phyloP scores from a whole-genome alignment of 64 coral and sea anemone species.

The Porites lutea region DNA sequence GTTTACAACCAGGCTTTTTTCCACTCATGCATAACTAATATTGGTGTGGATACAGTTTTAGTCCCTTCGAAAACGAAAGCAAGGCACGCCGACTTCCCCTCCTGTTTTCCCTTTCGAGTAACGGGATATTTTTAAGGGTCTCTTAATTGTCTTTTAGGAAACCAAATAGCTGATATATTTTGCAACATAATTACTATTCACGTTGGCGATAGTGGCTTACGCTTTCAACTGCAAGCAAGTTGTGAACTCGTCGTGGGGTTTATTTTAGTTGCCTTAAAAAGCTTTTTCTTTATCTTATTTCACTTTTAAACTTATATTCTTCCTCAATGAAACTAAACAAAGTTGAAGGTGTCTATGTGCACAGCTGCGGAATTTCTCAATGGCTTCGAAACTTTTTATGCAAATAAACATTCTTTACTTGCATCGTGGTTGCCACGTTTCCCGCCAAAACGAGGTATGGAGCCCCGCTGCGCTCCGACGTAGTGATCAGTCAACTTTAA shows the following conservation, averaged over 20 bases:
- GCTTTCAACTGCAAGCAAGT: not conserved
- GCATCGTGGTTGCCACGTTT: constrained; percentile 31
- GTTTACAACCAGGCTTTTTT: not conserved
- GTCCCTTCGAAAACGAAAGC: not conserved
- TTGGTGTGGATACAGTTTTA: not conserved
- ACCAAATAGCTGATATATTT: too few relatives aligned
- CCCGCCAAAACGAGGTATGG: constrained; percentile 27
- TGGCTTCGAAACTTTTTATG: not conserved
- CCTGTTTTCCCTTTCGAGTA: not conserved
- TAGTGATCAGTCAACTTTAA: too few relatives aligned
- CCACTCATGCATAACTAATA: constrained; percentile 41
- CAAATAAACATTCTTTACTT: constrained; percentile 9
- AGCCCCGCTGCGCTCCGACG: not conserved
- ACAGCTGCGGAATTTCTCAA: constrained; percentile 19
- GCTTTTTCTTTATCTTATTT: not conserved
- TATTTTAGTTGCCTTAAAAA: not conserved
- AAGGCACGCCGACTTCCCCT: too few relatives aligned
- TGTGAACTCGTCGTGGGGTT: not conserved
- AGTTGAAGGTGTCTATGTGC: not conserved
- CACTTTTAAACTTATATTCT: not conserved
- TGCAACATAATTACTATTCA: constrained; percentile 21
- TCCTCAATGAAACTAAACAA: not conserved
- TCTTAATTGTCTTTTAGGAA: not conserved
- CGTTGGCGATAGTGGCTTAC: not conserved
- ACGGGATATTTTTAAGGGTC: too few relatives aligned